Evolutionary conservation across 1,140 invertebrate genomes (phyloP).

Genomic region (Pseudomyrmex gracilis): DNA sequence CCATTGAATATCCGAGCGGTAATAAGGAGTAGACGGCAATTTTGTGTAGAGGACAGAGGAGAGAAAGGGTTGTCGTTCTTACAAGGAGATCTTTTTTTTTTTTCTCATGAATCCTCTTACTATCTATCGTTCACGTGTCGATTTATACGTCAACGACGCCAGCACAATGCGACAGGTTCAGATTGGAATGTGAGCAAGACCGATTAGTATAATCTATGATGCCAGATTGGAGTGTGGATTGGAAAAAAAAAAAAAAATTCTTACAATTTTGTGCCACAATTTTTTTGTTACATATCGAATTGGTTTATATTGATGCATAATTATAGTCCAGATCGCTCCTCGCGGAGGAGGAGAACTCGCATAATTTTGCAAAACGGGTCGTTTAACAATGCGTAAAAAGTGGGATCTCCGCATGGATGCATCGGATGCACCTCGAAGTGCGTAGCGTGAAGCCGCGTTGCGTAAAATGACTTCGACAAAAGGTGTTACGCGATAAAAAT

Average conservation of each 20-base stretch:
- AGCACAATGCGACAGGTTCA: neutral
- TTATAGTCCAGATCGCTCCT: constrained; percentile 24
- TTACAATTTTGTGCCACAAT: constrained; percentile 35
- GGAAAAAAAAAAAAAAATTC: constrained; percentile 49
- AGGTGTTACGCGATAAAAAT: neutral
- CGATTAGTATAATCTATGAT: constrained; percentile 20
- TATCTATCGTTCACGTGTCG: constrained; percentile 34
- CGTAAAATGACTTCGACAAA: constrained; percentile 16
- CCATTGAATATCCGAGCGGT: constrained; percentile 7
- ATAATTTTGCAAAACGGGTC: constrained; percentile 52
- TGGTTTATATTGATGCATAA: constrained; percentile 49
- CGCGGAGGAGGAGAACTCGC: neutral
- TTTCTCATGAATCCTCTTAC: constrained; percentile 56
- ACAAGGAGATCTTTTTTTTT: constrained; percentile 36
- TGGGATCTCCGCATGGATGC: constrained; percentile 47
- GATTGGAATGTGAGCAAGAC: neutral
- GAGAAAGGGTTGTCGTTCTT: constrained; percentile 32
- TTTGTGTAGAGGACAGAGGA: constrained; percentile 16
- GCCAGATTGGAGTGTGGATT: constrained; percentile 46
- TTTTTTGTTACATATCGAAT: constrained; percentile 12
- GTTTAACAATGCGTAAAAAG: constrained; percentile 47
- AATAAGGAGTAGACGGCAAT: neutral
- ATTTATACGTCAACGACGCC: constrained; percentile 9
- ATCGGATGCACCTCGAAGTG: constrained; percentile 25
- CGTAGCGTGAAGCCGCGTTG: constrained; percentile 37